A percentile compares a stretch with the other conserved stretches of the same genome.
Conservation (phyloP, 1,140 invertebrate species). For the Drosophila prosaltans region DNA sequence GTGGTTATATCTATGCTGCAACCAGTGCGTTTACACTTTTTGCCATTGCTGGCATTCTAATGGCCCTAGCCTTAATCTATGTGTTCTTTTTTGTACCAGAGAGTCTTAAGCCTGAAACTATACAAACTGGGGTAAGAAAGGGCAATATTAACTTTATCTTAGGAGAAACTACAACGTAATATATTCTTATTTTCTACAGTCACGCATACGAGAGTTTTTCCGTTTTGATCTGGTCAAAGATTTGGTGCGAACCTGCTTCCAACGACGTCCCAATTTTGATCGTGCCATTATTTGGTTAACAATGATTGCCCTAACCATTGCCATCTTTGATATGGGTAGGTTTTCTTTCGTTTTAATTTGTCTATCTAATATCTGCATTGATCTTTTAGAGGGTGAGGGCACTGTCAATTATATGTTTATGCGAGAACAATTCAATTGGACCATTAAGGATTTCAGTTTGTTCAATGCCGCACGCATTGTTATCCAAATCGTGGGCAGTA, state of each 20-base stretch:
- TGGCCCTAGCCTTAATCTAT: conserved; percentile 69
- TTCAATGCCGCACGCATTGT: conserved; percentile 84
- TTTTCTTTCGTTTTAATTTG: not conserved
- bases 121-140: conserved; percentile 58
- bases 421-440: conserved; percentile 87
- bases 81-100: conserved; percentile 74
- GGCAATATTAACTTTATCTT: not conserved
- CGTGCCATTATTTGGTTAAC: conserved; percentile 86
- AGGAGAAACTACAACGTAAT: not conserved
- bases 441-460: conserved; percentile 85
- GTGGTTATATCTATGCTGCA: conserved; percentile 79
- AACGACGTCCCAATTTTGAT: conserved; percentile 85
- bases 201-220: conserved; percentile 84
- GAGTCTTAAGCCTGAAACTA: conserved; percentile 62
- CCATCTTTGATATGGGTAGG: conserved; percentile 84
- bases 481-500: conserved; percentile 84
- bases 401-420: conserved; percentile 86
- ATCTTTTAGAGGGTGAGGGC: conserved; percentile 73
- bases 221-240: conserved; percentile 85
- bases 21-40: conserved; percentile 57
- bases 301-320: conserved; percentile 85
- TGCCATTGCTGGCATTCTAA: conserved; percentile 50
- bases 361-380: not conserved
- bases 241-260: conserved; percentile 86
- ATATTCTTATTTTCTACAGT: conserved; percentile 42